Conservation (phyloP, 37 sponge, comb jelly and placozoan species). For the Hormiphora californensis region DNA sequence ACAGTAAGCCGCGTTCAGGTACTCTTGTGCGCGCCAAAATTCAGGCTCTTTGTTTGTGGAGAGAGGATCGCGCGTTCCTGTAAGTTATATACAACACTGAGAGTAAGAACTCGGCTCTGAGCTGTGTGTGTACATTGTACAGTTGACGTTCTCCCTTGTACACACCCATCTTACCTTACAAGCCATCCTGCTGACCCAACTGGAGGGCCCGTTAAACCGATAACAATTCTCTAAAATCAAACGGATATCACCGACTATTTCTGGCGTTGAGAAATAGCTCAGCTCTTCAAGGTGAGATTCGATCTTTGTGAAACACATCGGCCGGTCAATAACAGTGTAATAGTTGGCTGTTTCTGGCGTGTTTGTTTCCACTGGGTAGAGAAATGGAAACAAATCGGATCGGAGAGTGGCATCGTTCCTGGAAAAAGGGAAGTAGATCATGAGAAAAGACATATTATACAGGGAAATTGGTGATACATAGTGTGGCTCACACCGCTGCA, state of each 20-base stretch:
- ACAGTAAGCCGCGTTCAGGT: too few species aligned
- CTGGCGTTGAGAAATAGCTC: slow-evolving; percentile 42
- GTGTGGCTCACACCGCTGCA: too few species aligned
- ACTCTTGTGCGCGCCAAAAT: too few species aligned
- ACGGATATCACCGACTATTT: slow-evolving; percentile 3
- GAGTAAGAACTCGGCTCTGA: too few species aligned
- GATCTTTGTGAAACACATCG: slow-evolving; percentile 25
- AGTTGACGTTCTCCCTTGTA: too few species aligned
- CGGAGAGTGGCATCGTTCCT: slow-evolving; percentile 8
- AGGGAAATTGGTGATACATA: too few species aligned
- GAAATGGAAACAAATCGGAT: slow-evolving; percentile 1
- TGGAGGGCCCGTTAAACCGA: neutral
- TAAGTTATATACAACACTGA: too few species aligned
- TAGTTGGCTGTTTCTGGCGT: neutral
- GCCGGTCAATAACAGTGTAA: slow-evolving; percentile 30
- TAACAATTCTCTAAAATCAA: slow-evolving; percentile 36
- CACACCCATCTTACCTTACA: slow-evolving; percentile 27
- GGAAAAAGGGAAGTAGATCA: too few species aligned
- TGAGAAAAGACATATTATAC: too few species aligned
- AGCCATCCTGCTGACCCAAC: slow-evolving; percentile 32
- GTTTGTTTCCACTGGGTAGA: slow-evolving; percentile 3
- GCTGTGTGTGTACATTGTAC: too few species aligned
- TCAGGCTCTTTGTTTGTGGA: too few species aligned
- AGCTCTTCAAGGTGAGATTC: slow-evolving; percentile 5
- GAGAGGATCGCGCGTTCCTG: too few species aligned